These are phyloP conservation scores for Spatulosminthurus flaviceps DNA, from an alignment of 2,888 invertebrate genomes.

Conservation along the genomic window DNA sequence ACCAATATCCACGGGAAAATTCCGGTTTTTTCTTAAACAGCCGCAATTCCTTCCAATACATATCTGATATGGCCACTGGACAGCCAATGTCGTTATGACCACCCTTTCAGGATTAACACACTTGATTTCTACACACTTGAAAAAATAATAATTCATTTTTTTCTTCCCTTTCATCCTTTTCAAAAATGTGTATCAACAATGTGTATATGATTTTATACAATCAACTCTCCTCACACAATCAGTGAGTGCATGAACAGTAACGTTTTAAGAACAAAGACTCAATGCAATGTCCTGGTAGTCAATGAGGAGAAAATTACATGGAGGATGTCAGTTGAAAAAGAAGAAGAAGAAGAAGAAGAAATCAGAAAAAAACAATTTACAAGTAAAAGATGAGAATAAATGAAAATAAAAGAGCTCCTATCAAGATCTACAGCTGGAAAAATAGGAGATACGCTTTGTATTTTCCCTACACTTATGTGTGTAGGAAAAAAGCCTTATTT, in stretches of 20 bases:
- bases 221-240: too few species aligned
- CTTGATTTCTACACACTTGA: background rate
- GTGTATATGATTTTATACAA: too few species aligned
- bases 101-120: background rate
- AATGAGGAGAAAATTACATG: background rate
- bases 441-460: conserved; percentile 53
- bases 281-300: too few species aligned
- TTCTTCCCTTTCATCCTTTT: too few species aligned
- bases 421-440: conserved; percentile 20
- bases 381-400: conserved; percentile 1
- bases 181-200: too few species aligned
- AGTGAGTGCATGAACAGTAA: too few species aligned
- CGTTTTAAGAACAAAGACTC: too few species aligned
- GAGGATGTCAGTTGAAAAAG: background rate
- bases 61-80: conserved; percentile 14
- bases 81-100: background rate
- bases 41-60: background rate
- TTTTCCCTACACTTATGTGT: background rate
- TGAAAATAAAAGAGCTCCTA: background rate
- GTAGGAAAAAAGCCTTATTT: too few species aligned
- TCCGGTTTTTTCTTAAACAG: background rate
- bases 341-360: background rate
- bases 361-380: too few species aligned
- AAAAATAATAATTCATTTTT: too few species aligned
- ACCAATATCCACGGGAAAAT: background rate